These are phyloP conservation scores for Bellardia pandia DNA, from an alignment of 2,888 invertebrate genomes.

Conservation along the genomic window DNA sequence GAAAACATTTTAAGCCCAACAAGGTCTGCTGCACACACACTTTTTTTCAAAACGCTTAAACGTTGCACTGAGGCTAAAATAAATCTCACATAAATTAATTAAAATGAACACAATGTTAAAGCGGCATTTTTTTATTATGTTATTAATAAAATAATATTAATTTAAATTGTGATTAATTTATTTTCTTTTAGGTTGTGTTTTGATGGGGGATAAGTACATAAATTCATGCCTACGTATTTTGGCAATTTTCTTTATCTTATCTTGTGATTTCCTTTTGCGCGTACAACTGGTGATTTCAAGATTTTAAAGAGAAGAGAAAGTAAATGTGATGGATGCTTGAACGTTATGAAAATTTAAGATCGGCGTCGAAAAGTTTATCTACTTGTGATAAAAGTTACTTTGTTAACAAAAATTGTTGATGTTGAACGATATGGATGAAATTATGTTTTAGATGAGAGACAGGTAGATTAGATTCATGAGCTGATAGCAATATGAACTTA, in stretches of 20 bases:
- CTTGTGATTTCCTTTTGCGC: background rate
- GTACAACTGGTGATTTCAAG: background rate
- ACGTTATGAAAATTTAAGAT: background rate
- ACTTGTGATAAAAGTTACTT: conserved; percentile 3
- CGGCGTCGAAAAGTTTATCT: background rate
- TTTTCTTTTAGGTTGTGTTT: background rate
- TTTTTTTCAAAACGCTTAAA: background rate
- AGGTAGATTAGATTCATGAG: no score
- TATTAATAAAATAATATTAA: conserved; percentile 42
- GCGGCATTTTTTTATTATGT: conserved; percentile 43
- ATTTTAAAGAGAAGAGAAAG: conserved; percentile 37
- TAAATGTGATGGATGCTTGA: conserved; percentile 24
- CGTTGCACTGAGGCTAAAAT: conserved; percentile 5
- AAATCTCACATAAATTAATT: conserved; percentile 64
- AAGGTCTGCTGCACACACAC: background rate
- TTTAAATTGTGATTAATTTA: conserved; percentile 50
- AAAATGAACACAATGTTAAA: conserved; percentile 43
- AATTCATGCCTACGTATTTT: background rate
- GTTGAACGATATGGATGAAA: no score
- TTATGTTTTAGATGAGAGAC: no score
- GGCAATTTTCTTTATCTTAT: conserved; percentile 21
- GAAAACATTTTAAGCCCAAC: conserved; percentile 20
- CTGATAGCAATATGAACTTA: no score
- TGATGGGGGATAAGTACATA: background rate
- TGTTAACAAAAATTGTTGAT: background rate